These are phyloP conservation scores for Siniperca chuatsi DNA, from an alignment of 2,113 vertebrate species.

Conservation along the genomic window DNA sequence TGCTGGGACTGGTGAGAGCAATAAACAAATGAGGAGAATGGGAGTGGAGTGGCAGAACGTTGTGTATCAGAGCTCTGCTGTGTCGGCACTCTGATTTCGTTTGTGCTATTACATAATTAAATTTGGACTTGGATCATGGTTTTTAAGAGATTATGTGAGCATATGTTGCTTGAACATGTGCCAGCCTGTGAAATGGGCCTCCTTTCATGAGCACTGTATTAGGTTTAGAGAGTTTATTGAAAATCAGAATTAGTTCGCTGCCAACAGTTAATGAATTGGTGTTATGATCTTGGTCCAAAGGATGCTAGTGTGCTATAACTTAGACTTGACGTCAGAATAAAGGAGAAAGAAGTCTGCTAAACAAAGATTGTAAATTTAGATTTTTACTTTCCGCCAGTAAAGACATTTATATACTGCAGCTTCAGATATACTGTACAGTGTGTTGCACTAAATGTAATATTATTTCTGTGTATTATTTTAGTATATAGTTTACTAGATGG, in stretches of 20 bases:
- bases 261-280: slow-evolving; percentile 88
- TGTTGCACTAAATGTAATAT: slow-evolving; percentile 4
- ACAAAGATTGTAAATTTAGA: slow-evolving; percentile 79
- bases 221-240: slow-evolving; percentile 85
- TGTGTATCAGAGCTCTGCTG: slow-evolving; percentile 87
- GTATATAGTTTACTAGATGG: slow-evolving; percentile 8
- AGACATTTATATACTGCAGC: slow-evolving; percentile 68
- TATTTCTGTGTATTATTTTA: slow-evolving; percentile 28
- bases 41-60: slow-evolving; percentile 79
- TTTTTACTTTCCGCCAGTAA: slow-evolving; percentile 61
- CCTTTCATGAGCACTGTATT: slow-evolving; percentile 85
- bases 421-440: slow-evolving; percentile 39
- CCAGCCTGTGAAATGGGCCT: slow-evolving; percentile 87
- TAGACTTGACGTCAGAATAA: slow-evolving; percentile 79
- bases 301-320: slow-evolving; percentile 82
- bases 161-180: slow-evolving; percentile 94
- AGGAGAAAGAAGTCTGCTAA: slow-evolving; percentile 59
- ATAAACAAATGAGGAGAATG: slow-evolving; percentile 83
- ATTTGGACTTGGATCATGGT: slow-evolving; percentile 91
- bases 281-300: slow-evolving; percentile 85
- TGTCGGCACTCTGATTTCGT: slow-evolving; percentile 93
- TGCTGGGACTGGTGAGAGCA: slow-evolving; percentile 74
- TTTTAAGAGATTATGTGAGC: slow-evolving; percentile 99
- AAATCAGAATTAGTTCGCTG: slow-evolving; percentile 84
- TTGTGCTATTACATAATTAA: slow-evolving; percentile 98